These are phyloP conservation scores for Chymomyza amoena DNA, from an alignment of 2,888 invertebrate genomes.

Conservation along the genomic window DNA sequence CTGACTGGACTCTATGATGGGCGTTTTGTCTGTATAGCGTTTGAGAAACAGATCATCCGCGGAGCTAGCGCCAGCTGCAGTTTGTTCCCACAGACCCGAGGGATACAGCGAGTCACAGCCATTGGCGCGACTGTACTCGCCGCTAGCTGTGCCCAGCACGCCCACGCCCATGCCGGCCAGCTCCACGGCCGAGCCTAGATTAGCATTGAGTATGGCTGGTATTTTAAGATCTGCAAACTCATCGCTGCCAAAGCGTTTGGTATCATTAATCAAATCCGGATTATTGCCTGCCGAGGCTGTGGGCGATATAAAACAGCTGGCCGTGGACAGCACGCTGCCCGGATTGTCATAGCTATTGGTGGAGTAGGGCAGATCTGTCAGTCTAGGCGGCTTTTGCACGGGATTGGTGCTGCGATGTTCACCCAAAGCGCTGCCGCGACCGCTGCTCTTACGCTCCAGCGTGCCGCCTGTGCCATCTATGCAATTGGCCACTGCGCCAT, in stretches of 20 bases:
- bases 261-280: constrained; percentile 92
- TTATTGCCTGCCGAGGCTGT: constrained; percentile 88
- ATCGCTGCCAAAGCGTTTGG: constrained; percentile 83
- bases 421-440: constrained; percentile 15
- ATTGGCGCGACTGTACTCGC: constrained; percentile 88
- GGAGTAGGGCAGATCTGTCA: constrained; percentile 85
- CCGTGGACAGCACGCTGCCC: constrained; percentile 83
- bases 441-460: constrained; percentile 64
- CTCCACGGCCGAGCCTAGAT: constrained; percentile 80
- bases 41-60: constrained; percentile 80
- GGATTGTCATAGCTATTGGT: constrained; percentile 85
- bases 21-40: constrained; percentile 86
- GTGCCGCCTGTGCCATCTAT: constrained; percentile 53
- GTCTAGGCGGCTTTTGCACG: constrained; percentile 85
- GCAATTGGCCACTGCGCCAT: constrained; percentile 80
- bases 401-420: constrained; percentile 82
- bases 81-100: constrained; percentile 87
- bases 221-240: constrained; percentile 78
- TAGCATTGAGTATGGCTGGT: constrained; percentile 78
- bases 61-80: constrained; percentile 62
- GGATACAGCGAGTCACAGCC: constrained; percentile 88
- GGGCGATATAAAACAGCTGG: constrained; percentile 86
- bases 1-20: constrained; percentile 83
- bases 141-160: constrained; percentile 79
- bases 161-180: constrained; percentile 61